Evolutionary conservation across 2,113 vertebrate species (phyloP).

Genomic region (Trachemys scripta): DNA sequence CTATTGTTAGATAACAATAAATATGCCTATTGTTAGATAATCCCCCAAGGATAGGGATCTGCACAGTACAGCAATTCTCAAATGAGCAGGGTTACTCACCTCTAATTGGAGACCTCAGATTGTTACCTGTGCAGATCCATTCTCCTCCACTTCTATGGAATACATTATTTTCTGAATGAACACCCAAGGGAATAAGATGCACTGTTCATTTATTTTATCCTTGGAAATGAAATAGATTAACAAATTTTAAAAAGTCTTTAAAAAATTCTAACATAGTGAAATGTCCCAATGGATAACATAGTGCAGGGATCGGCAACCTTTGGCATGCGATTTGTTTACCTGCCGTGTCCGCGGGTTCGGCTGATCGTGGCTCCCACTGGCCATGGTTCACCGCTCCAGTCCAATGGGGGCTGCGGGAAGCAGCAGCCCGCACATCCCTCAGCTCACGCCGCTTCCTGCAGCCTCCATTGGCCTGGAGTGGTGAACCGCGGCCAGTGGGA

Average conservation of each 20-base stretch:
- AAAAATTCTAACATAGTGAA: not conserved
- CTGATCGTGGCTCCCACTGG: too few species aligned
- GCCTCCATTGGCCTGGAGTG: too few species aligned
- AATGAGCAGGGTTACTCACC: not conserved
- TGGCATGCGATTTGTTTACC: too few species aligned
- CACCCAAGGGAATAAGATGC: not conserved
- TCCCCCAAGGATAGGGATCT: not conserved
- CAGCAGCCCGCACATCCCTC: too few species aligned
- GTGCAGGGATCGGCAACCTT: not conserved
- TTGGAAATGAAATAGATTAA: not conserved
- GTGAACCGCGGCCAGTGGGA: too few species aligned
- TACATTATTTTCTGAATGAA: not conserved
- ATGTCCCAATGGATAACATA: not conserved
- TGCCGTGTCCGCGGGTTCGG: too few species aligned
- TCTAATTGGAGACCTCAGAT: not conserved
- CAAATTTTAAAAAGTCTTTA: not conserved
- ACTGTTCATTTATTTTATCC: not conserved
- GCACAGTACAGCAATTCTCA: not conserved
- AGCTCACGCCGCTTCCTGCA: too few species aligned
- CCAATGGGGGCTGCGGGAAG: too few species aligned
- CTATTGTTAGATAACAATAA: not conserved
- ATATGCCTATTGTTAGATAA: not conserved
- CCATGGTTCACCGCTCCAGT: too few species aligned
- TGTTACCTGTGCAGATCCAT: not conserved
- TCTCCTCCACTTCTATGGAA: not conserved